phyloP scores from a whole-genome alignment of 2,113 vertebrate genomes.

The Oreotrochilus melanogaster region DNA sequence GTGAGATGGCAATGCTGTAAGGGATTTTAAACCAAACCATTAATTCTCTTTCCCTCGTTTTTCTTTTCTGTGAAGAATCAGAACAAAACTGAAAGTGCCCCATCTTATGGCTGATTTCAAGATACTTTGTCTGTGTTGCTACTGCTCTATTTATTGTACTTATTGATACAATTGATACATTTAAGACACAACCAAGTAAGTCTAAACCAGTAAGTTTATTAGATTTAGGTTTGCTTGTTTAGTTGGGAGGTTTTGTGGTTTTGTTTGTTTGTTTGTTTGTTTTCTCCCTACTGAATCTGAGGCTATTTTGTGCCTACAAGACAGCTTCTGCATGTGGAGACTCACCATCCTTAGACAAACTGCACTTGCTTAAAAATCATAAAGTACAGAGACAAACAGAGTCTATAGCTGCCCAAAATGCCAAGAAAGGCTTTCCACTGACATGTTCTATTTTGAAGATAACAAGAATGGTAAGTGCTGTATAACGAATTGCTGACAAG shows the following conservation, averaged over 20 bases:
- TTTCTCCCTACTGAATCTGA: not conserved
- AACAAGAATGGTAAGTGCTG: not conserved
- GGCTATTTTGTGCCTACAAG: not conserved
- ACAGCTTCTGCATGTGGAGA: not conserved
- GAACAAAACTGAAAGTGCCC: not conserved
- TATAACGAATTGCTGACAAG: not conserved
- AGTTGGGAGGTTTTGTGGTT: too few species aligned
- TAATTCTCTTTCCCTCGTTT: not conserved
- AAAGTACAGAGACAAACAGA: not conserved
- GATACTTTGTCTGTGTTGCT: not conserved
- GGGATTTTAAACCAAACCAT: not conserved
- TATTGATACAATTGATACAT: too few species aligned
- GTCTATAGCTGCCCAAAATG: not conserved
- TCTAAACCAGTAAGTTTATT: not conserved
- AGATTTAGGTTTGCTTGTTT: too few species aligned
- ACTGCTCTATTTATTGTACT: not conserved
- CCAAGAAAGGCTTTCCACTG: not conserved
- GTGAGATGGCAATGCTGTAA: not conserved
- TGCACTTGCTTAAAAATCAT: not conserved
- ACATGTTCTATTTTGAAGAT: not conserved
- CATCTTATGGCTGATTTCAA: not conserved
- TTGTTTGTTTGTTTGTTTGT: not conserved
- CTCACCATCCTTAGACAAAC: not conserved
- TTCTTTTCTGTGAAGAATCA: not conserved
- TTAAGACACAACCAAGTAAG: not conserved